Percentiles rank a stretch among this genome's conserved stretches.
Evolutionary conservation across 2,113 vertebrate genomes (phyloP).

Genomic region (Thalassoma bifasciatum): DNA sequence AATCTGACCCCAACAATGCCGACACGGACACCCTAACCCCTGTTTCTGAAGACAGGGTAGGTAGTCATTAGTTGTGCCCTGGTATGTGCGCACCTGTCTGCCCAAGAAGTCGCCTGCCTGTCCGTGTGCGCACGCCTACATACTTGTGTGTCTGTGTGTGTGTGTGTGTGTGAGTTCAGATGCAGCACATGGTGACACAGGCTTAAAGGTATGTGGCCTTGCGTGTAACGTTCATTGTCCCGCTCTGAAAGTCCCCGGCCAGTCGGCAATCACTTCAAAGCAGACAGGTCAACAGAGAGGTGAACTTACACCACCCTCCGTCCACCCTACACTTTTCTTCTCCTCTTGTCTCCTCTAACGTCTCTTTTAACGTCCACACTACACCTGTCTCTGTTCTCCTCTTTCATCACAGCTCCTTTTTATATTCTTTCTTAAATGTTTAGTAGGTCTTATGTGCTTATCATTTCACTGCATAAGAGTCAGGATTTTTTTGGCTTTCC

Average conservation of each 20-base stretch:
- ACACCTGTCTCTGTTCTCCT: constrained; percentile 23
- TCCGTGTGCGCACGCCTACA: constrained; percentile 20
- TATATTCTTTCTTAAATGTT: neutral
- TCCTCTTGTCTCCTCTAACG: constrained; percentile 41
- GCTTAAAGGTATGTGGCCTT: constrained; percentile 72
- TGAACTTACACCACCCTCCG: constrained; percentile 68
- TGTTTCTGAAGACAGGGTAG: constrained; percentile 56
- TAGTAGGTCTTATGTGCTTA: constrained; percentile 14
- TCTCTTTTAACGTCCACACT: constrained; percentile 43
- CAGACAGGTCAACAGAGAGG: constrained; percentile 72
- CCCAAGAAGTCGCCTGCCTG: constrained; percentile 13
- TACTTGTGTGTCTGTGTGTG: constrained; percentile 34
- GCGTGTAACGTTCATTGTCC: constrained; percentile 74
- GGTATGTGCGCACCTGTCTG: constrained; percentile 61
- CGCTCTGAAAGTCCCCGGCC: constrained; percentile 65
- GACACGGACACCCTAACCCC: constrained; percentile 48
- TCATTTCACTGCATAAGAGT: too few relatives aligned
- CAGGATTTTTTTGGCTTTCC: too few relatives aligned
- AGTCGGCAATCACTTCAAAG: constrained; percentile 80
- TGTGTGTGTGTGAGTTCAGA: constrained; percentile 52
- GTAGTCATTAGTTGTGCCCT: constrained; percentile 68
- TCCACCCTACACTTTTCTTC: constrained; percentile 67
- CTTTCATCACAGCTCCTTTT: constrained; percentile 20
- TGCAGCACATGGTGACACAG: constrained; percentile 62
- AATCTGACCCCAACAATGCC: constrained; percentile 53